Conservation (phyloP, 2,888 invertebrate genomes). For the Pemphredon lugubris region DNA sequence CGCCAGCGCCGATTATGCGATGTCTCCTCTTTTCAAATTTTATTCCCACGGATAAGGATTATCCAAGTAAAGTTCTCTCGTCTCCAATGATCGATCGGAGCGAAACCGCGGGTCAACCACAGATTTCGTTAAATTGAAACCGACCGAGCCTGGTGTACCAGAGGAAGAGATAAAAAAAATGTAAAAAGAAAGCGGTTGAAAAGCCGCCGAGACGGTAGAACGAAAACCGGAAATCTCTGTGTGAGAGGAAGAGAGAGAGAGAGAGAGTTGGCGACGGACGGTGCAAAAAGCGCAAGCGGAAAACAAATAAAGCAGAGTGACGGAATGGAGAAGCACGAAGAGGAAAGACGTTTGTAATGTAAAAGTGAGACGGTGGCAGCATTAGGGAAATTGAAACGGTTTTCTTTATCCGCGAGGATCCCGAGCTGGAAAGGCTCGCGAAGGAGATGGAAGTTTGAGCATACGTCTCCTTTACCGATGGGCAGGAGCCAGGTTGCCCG, state of each 20-base stretch:
- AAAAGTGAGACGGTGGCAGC: constrained; percentile 71
- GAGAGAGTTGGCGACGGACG: neutral
- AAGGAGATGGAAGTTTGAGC: constrained; percentile 20
- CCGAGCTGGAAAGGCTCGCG: constrained; percentile 29
- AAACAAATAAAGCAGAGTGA: constrained; percentile 61
- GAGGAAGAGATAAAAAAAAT: neutral
- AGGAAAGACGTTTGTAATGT: constrained; percentile 60
- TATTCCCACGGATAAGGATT: constrained; percentile 56
- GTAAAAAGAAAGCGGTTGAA: neutral
- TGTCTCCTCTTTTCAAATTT: neutral
- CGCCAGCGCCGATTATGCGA: too few species aligned
- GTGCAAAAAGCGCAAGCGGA: constrained; percentile 14
- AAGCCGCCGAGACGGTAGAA: constrained; percentile 13
- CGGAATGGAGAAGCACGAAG: constrained; percentile 5
- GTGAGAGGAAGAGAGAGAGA: neutral
- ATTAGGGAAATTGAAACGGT: constrained; percentile 80
- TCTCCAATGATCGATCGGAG: constrained; percentile 24
- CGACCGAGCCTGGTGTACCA: constrained; percentile 4
- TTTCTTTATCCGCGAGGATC: constrained; percentile 71
- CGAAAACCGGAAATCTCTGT: constrained; percentile 11
- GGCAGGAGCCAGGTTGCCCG: neutral
- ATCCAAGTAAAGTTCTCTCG: constrained; percentile 55
- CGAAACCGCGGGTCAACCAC: constrained; percentile 2
- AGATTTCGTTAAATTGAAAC: constrained; percentile 19
- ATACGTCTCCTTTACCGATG: constrained; percentile 35